Base-by-base conservation (phyloP, 2,888 invertebrate genomes). In the Polydrusus pterygomalis region DNA sequence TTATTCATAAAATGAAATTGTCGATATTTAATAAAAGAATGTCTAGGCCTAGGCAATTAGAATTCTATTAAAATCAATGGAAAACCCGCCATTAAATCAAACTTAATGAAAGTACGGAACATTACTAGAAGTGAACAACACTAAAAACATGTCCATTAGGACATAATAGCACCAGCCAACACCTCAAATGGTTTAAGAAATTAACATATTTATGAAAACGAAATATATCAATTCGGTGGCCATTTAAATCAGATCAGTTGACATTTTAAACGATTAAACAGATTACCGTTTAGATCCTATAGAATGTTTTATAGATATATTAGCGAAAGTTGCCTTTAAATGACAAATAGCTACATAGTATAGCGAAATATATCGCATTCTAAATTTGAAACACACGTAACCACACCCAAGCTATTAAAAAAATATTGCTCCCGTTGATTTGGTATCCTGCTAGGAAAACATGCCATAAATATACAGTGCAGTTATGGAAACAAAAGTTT, bases 281-380 rank as follows among this genome's bases (percentile, higher is more conserved):
- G 82, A 83, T 83, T 83, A 80, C 67, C 70, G 67, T 67, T 80
- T 80, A 82, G 82, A 83, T 82, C 81, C 81, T 81, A 78, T 78
- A 82, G 82, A 82, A 81, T 82, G 80, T 82, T 81, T 83, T 63
- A 76, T 69, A 83, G 83, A 84, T 84, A 84, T 84, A 85, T 85
- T 84, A 84, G 85, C 84, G 86, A 86, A 86, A 86, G 86, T 85
- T 84, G 84, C 82, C 77, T 79, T 80, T 83, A 83, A 82, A 83
- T 84, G 84, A 84, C 83, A 82, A 82, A 82, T 84, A 80, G 82
- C 79, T 65, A 64, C 68, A 79, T 64, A 77, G 47, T 69, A 69
- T 75, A 76, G 74, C 79, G 54, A 77, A 77, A 77, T 77, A 77
- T 74, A 77, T 74, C 45, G 64, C 72, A 74, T 77, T 77, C 75